Evolutionary conservation across 2,113 vertebrate species (phyloP).

Genomic region (Myiopsitta monachus): DNA sequence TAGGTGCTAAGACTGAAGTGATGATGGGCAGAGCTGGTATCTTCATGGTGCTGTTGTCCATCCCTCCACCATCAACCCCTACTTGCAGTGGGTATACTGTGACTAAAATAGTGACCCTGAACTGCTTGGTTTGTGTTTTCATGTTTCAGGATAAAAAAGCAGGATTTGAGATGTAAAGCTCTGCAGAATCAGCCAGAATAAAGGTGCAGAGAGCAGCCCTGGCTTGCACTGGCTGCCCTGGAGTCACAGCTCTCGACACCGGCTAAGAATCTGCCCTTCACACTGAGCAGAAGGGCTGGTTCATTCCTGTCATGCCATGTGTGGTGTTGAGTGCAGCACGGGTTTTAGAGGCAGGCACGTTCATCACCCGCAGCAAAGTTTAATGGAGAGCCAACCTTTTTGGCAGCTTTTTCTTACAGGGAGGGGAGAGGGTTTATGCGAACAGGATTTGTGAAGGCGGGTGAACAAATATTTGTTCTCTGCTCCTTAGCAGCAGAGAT

Average conservation of each 20-base stretch:
- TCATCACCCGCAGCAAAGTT: not conserved
- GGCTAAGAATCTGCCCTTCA: not conserved
- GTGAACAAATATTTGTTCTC: slow-evolving; percentile 51
- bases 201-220: not conserved
- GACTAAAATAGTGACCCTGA: not conserved
- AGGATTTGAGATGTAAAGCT: not conserved
- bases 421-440: not conserved
- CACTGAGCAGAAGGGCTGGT: not conserved
- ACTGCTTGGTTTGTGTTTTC: not conserved
- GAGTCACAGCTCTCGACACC: rapidly evolving
- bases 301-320: not conserved
- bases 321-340: not conserved
- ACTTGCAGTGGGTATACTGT: not conserved
- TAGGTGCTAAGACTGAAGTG: too few species aligned
- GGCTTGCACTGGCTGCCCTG: not conserved
- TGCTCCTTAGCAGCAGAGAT: slow-evolving; percentile 44
- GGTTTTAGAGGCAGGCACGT: not conserved
- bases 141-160: not conserved
- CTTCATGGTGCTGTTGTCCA: not conserved
- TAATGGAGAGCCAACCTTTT: not conserved
- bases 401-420: not conserved
- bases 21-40: not conserved
- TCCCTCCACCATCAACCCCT: not conserved
- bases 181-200: not conserved
- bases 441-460: not conserved